Evolutionary conservation across 2,888 invertebrate species (phyloP), one percentile per base, ranked within the genome.

Genomic region (Tinea trinotella): DNA sequence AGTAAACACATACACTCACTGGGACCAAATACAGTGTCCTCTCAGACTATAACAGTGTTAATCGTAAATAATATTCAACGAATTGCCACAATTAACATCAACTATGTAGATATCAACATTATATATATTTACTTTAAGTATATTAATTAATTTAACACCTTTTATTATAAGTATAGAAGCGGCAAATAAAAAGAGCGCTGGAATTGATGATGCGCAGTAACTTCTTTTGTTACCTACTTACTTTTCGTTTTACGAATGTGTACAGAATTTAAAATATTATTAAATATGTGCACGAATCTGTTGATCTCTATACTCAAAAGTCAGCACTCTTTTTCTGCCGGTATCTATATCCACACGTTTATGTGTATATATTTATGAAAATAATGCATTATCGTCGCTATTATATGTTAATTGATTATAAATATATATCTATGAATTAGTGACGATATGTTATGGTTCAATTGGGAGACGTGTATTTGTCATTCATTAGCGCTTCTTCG

Each of bases 401-500:
- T 22, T 10, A 30, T n/a, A n/a, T 30, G 7, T 30, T 30, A 30
- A 30, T 30, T 30, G 7, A 30, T n/a, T n/a, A n/a, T n/a, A n/a
- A n/a, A n/a, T n/a, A 30, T 10, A 30, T 30, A 30, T 30, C 30
- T n/a, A 4, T 30, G 30, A 30, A 7, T 30, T 30, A 30, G 30
- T 30, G 30, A 30, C 7, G 30, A 30, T 30, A 30, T 30, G 30
- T 30, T 30, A 7, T 57, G 13, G 57, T 59, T 58, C 56, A 54
- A 56, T 56, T 57, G 53, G 57, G 58, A 57, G 34, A 30, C 30
- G 30, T 30, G 30, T 30, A n/a, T 30, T 30, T 30, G 30, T 30
- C 52, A n/a, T 30, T 30, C 59, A 60, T 65, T 82, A 85, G 66
- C 82, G 83, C 71, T 84, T 85, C 60, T 83, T 84, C 56, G 70